Conservation (phyloP, 2,797 vertebrate genomes). For the Pipistrellus pygmaeus region DNA sequence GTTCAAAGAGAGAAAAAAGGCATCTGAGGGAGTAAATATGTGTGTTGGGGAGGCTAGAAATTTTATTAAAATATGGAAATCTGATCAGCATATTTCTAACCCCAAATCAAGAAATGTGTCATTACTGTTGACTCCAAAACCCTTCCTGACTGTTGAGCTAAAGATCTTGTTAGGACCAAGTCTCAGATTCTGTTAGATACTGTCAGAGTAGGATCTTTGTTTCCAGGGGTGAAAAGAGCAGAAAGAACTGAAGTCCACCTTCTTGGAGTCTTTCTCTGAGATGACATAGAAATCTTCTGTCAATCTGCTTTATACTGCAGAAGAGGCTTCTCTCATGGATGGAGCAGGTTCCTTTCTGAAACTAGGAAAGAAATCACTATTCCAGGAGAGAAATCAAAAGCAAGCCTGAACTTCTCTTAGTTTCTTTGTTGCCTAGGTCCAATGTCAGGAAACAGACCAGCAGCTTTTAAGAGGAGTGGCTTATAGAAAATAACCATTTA, state of each 20-base stretch:
- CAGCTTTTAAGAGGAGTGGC: constrained; percentile 76
- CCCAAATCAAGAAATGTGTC: constrained; percentile 80
- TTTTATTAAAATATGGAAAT: constrained; percentile 49
- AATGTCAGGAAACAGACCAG: constrained; percentile 91
- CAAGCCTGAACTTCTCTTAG: constrained; percentile 92
- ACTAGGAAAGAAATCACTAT: constrained; percentile 92
- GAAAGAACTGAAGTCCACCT: constrained; percentile 91
- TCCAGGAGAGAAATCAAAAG: constrained; percentile 92
- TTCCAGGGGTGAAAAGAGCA: constrained; percentile 92
- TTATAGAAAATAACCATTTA: constrained; percentile 81
- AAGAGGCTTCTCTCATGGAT: constrained; percentile 61
- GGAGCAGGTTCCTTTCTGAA: constrained; percentile 87
- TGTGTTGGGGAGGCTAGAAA: neutral
- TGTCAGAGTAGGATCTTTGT: constrained; percentile 92
- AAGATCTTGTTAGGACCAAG: constrained; percentile 93
- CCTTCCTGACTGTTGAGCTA: constrained; percentile 94
- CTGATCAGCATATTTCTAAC: constrained; percentile 54
- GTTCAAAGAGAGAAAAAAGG: constrained; percentile 40
- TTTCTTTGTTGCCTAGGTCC: constrained; percentile 92
- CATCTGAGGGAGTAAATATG: neutral
- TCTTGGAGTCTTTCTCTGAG: constrained; percentile 93
- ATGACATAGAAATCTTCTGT: constrained; percentile 91
- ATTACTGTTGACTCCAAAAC: constrained; percentile 93
- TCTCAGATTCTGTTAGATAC: constrained; percentile 92
- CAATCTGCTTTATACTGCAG: constrained; percentile 88